These are phyloP conservation scores for Netelia inedita DNA, from an alignment of 2,888 invertebrate species.

Conservation along the genomic window DNA sequence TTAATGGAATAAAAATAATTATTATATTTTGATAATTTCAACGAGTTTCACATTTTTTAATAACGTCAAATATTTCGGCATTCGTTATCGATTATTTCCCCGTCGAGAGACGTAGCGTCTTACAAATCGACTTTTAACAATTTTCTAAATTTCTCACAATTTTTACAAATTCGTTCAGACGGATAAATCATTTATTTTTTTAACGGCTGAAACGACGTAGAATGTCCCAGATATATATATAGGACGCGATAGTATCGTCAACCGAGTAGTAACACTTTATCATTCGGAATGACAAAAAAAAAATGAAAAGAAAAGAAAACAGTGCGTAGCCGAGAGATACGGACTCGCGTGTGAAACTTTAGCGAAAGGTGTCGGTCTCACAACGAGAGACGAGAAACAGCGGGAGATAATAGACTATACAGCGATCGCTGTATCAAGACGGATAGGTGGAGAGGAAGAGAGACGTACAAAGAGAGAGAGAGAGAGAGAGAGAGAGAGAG, in stretches of 20 bases:
- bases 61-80: too few species aligned
- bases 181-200: too few species aligned
- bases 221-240: background rate
- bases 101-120: too few species aligned
- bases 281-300: background rate
- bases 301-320: constrained; percentile 11
- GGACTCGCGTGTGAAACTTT: constrained; percentile 21
- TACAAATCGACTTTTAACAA: too few species aligned
- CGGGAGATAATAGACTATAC: constrained; percentile 18
- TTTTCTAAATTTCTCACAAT: too few species aligned
- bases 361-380: constrained; percentile 49
- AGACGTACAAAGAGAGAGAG: constrained; percentile 20
- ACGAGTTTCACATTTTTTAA: too few species aligned
- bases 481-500: constrained; percentile 10
- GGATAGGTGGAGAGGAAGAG: constrained; percentile 4
- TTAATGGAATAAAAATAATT: too few species aligned
- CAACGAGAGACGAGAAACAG: constrained; percentile 31
- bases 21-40: too few species aligned
- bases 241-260: constrained; percentile 35
- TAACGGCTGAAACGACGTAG: too few species aligned
- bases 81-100: too few species aligned
- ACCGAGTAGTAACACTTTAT: background rate
- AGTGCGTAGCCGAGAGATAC: constrained; percentile 26
- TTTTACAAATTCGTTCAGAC: too few species aligned
- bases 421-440: constrained; percentile 15